A percentile compares a stretch with the other conserved stretches of the same genome.
phyloP scores from a whole-genome alignment of 2,113 vertebrate genomes.

The human region GRCh38 chr5:17624501-17625000 shows the following conservation, averaged over 20 bases:
- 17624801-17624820: neutral
- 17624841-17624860: constrained; percentile 92
- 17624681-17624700: neutral
- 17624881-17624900: constrained; percentile 88
- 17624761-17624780: neutral
- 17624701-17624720: neutral
- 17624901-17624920: constrained; percentile 83
- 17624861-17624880: constrained; percentile 83
- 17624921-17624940: constrained; percentile 87
- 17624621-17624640: neutral
- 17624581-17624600: neutral
- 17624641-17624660: too few relatives aligned
- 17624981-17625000: neutral
- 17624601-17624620: neutral
- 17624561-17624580: neutral
- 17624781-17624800: neutral
- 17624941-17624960: neutral
- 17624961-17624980: neutral
- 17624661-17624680: neutral
- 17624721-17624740: neutral
- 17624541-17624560: neutral
- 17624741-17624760: neutral
- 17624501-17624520: neutral
- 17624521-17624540: neutral
- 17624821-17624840: constrained; percentile 72